These are phyloP conservation scores for Lumbricus terrestris DNA, from an alignment of 2,888 invertebrate genomes.

Conservation along the genomic window DNA sequence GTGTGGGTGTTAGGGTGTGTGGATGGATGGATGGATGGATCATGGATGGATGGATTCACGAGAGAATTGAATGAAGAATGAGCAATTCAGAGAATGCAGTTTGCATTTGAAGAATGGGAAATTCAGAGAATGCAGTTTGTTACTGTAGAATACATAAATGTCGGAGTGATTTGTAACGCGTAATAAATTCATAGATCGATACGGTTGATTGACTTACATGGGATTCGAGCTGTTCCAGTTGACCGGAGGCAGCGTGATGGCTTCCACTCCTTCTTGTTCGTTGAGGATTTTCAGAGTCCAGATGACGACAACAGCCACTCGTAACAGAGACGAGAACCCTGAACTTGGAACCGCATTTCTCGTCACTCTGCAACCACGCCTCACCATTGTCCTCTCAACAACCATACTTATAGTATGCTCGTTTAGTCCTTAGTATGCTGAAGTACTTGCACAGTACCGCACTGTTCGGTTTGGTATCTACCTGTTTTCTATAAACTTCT, in stretches of 20 bases:
- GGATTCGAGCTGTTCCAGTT: conserved; percentile 4
- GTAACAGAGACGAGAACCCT: neutral
- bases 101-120: too few relatives aligned
- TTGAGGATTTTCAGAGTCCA: neutral
- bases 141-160: too few relatives aligned
- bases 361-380: neutral
- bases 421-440: neutral
- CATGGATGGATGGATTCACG: too few relatives aligned
- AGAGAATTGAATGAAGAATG: too few relatives aligned
- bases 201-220: neutral
- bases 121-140: too few relatives aligned
- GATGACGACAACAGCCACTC: neutral
- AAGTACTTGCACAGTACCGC: neutral
- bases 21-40: too few relatives aligned
- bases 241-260: neutral
- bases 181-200: neutral
- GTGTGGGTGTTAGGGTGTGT: too few relatives aligned
- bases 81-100: too few relatives aligned
- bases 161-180: too few relatives aligned
- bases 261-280: neutral
- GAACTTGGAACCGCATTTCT: neutral
- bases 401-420: neutral
- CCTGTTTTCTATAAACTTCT: neutral
- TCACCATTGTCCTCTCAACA: neutral
- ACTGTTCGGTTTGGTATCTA: neutral